Evolutionary conservation across 2,888 invertebrate genomes (phyloP), one percentile per base, ranked within the genome.

Genomic region (Cerastoderma edule): DNA sequence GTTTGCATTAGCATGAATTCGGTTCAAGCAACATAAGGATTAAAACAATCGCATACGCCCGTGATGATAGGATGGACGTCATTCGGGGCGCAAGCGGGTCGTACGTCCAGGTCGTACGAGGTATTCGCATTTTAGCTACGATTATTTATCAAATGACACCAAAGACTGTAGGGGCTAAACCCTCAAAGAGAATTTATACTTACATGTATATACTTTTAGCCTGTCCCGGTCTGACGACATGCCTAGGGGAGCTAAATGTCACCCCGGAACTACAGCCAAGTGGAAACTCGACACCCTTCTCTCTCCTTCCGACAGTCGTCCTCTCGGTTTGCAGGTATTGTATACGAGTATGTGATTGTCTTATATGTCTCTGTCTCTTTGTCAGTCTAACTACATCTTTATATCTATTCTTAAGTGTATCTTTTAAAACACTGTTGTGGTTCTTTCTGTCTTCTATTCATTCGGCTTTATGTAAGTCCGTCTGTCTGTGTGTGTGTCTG

Each of bases 291-390:
- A 57, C 57, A 2, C 57, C 57, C 0, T 57, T 57, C 22, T 57
- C 57, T n/a, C 16, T 57, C 8, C 16, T 57, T 22, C 57, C 57
- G 19, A n/a, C 8, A 3, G 30, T 22, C 1, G 57, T 57, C 3
- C 33, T 28, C 33, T 32, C 30, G 8, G 16, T 57, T 22, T 57
- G 57, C 57, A 57, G n/a, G 57, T 57, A 57, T n/a, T n/a, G n/a
- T n/a, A n/a, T n/a, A n/a, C n/a, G n/a, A n/a, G n/a, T n/a, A n/a
- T n/a, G n/a, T n/a, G n/a, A n/a, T n/a, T n/a, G n/a, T n/a, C n/a
- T n/a, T n/a, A n/a, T n/a, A n/a, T n/a, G n/a, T n/a, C n/a, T n/a
- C n/a, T n/a, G n/a, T n/a, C n/a, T n/a, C n/a, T n/a, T n/a, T n/a
- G n/a, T n/a, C n/a, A n/a, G n/a, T n/a, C n/a, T n/a, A n/a, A n/a